Conservation (phyloP, 2,888 invertebrate species). For the Malacosoma neustria region DNA sequence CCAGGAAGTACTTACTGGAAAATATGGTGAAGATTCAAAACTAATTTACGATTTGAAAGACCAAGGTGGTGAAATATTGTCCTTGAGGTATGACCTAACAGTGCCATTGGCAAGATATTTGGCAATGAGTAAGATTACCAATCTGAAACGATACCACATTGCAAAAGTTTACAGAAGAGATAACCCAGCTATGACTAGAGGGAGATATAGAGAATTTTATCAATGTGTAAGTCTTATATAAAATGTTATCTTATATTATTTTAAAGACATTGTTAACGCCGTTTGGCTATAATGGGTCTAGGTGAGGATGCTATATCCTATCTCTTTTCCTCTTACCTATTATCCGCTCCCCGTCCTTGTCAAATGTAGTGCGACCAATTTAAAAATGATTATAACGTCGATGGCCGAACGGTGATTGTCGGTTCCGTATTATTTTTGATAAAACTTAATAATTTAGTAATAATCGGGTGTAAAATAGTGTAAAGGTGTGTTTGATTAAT, state of each 20-base stretch:
- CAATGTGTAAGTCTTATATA: conserved; percentile 89
- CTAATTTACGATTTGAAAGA: conserved; percentile 98
- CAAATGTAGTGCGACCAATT: too few species aligned
- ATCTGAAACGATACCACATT: conserved; percentile 97
- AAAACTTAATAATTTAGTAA: too few species aligned
- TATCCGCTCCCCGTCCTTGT: too few species aligned
- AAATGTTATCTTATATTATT: not conserved
- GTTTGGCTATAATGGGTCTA: too few species aligned
- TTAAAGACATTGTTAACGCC: too few species aligned
- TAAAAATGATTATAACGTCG: too few species aligned
- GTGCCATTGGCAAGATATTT: conserved; percentile 98
- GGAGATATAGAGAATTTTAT: conserved; percentile 98
- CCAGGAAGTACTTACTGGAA: conserved; percentile 97
- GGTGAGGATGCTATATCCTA: too few species aligned
- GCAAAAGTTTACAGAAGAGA: conserved; percentile 99
- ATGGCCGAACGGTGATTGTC: too few species aligned
- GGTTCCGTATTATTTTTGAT: too few species aligned
- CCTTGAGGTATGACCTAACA: conserved; percentile 97
- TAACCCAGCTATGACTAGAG: conserved; percentile 96
- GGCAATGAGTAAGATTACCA: conserved; percentile 97
- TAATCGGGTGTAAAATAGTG: too few species aligned
- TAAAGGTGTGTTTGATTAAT: too few species aligned
- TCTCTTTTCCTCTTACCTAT: too few species aligned
- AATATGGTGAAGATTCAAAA: conserved; percentile 99
- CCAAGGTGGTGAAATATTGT: conserved; percentile 97